These are phyloP conservation scores for Anolis sagrei DNA, from an alignment of 2,113 vertebrate genomes.

Conservation along the genomic window DNA sequence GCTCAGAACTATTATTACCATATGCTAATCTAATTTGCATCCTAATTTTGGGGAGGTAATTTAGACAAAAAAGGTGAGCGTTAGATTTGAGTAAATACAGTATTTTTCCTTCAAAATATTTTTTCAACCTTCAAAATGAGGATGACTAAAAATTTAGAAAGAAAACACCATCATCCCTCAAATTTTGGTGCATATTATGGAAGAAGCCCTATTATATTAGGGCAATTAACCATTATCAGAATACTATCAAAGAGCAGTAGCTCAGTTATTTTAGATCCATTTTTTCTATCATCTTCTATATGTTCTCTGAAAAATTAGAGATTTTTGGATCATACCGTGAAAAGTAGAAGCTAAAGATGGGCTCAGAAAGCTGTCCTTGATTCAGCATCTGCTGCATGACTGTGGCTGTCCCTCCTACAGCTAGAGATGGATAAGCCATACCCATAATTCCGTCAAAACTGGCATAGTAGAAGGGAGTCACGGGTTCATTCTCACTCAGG, in stretches of 20 bases:
- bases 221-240: neutral
- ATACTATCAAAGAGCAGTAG: neutral
- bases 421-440: conserved; percentile 68
- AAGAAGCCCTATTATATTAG: neutral
- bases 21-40: too few relatives aligned
- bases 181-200: neutral
- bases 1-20: too few relatives aligned
- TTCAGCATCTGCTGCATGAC: conserved; percentile 64
- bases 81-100: neutral
- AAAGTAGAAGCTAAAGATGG: conserved; percentile 77
- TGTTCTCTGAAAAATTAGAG: fast-evolving
- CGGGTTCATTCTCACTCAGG: conserved; percentile 69
- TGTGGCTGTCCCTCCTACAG: neutral
- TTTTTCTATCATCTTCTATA: neutral
- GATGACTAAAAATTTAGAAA: neutral
- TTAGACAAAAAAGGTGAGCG: too few relatives aligned
- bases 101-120: neutral
- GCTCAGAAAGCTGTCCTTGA: conserved; percentile 67
- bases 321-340: conserved; percentile 37
- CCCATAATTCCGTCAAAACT: conserved; percentile 77
- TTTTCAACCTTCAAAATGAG: neutral
- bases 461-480: conserved; percentile 64
- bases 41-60: too few relatives aligned
- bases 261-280: neutral
- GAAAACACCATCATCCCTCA: neutral